Evolutionary conservation across 2,113 vertebrate species (phyloP), one percentile per base, ranked within the genome.

Genomic region (Seriola aureovittata): DNA sequence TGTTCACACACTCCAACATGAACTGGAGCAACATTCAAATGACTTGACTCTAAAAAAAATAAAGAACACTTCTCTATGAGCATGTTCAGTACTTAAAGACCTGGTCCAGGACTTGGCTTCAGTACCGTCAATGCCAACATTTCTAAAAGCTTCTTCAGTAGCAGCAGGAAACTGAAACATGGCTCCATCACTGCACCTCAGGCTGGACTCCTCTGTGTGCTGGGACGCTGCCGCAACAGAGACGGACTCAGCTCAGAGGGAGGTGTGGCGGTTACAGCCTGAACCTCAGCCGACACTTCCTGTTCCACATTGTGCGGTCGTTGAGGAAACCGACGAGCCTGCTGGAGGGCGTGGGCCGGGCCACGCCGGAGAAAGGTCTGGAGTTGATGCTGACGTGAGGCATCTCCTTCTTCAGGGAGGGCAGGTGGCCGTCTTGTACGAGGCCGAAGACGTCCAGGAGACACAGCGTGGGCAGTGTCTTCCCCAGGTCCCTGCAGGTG

Each of bases 371-470:
- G 34, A 99, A 98, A 0, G 93, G 94, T 62, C 94, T 93, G 17
- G 92, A 90, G 92, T 99, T 99, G 82, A 99, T 96, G 85, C 94
- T 92, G 44, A 99, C 25, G 1, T 88, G 89, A 10, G 96, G 96
- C 81, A 97, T 92, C 0, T 93, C 93, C 85, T 96, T 96, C 76
- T 92, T 95, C 13, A 99, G 93, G 11, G 96, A 68, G 2, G 94
- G 86, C 60, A 98, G 92, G 72, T 96, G 95, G 44, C 65, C 85
- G 1, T 97, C 95, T 14, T 95, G 95, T 34, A 98, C 94, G 3
- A 99, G 94, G 59, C 98, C 97, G 74, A 97, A 99, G 4, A 96
- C 96, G 40, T 97, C 97, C 88, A 99, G 94, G 12, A 94, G 96
- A 90, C 93, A 92, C 78, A 99, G 88, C 0, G 82, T 72, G 11